Percentiles rank a stretch among this genome's conserved stretches.
Evolutionary conservation across 2,888 invertebrate genomes (phyloP).

Genomic region (Marronus borbonicus): DNA sequence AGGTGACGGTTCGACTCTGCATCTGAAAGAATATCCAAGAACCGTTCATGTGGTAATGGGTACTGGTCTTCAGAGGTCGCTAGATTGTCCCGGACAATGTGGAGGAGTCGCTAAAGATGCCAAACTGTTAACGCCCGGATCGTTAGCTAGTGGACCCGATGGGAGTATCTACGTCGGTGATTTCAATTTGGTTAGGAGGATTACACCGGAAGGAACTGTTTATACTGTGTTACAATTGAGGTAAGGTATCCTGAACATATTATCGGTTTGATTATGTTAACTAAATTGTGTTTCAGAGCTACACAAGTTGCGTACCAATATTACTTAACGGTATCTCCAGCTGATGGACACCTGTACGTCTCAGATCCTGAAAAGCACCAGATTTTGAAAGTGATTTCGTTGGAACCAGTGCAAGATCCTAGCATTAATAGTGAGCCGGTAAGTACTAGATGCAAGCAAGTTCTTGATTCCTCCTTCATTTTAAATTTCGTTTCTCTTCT

Average conservation of each 20-base stretch:
- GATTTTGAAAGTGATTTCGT: constrained; percentile 83
- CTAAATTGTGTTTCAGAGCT: constrained; percentile 74
- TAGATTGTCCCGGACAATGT: constrained; percentile 90
- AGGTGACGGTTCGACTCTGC: constrained; percentile 94
- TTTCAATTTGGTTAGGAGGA: constrained; percentile 93
- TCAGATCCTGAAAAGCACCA: constrained; percentile 96
- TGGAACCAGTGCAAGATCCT: constrained; percentile 88
- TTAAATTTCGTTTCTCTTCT: too few species aligned
- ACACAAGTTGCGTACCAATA: constrained; percentile 98
- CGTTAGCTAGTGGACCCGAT: constrained; percentile 95
- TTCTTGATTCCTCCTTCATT: too few species aligned
- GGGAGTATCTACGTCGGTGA: constrained; percentile 98
- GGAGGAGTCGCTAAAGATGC: constrained; percentile 90
- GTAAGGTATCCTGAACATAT: constrained; percentile 67
- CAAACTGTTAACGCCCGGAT: constrained; percentile 91
- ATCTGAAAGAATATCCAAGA: constrained; percentile 92
- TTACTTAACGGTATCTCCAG: constrained; percentile 95
- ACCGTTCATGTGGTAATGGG: constrained; percentile 95
- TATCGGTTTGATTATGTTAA: too few species aligned
- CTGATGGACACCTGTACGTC: constrained; percentile 95
- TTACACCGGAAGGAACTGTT: constrained; percentile 91
- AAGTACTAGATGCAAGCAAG: constrained; percentile 53
- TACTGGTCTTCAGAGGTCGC: constrained; percentile 87
- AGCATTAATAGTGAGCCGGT: constrained; percentile 86
- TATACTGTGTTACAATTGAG: constrained; percentile 91